Base-by-base conservation (phyloP, 2,113 vertebrate species). In the Herpetotheres cachinnans region DNA sequence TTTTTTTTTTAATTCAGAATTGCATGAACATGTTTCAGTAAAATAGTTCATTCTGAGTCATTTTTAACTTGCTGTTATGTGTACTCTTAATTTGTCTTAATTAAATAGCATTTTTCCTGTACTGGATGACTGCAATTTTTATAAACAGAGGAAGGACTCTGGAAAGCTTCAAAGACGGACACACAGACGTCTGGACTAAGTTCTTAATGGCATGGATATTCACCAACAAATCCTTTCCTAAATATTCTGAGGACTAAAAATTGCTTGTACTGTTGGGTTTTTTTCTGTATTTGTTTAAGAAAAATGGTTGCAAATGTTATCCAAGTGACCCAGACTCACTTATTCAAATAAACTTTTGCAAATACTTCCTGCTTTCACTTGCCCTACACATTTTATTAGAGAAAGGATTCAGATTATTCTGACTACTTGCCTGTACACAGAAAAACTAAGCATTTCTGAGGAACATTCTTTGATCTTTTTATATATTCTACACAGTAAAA, bases 311-410 rank as follows among this genome's bases (percentile, higher is more conserved):
- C 81, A 76, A 84, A 87, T 62, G 10, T 86, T 63, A 91, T 56
- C 15, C 44, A 69, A 80, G 25, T 93, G 70, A 91, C 46, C 95
- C 59, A 89, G 67, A 89, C 21, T 54, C 77, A 62, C 34, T 92
- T 82, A 96, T 62, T 93, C 40, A 85, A 89, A 93, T 79, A 82
- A 94, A 80, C 7, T 76, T 66, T 87, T 86, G n/a, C 44, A 89
- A 92, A 76, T 79, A 49, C 47, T 89, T 89, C 83, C 72, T 94
- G 44, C 46, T 82, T 21, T 81, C 36, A 44, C 69, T 84, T 94
- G 77, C 54, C 44, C 10, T 74, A 18, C 0, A 2, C 36, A 26
- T 84, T 71, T 70, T 69, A 32, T 54, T 67, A 70, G 30, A 30
- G 4, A 73, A 90, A 70, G 10, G 7, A 58, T 78, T 91, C 44